Evolutionary conservation across 2,888 invertebrate genomes (phyloP), one percentile per base, ranked within the genome.

Genomic region (Andricus curvator): DNA sequence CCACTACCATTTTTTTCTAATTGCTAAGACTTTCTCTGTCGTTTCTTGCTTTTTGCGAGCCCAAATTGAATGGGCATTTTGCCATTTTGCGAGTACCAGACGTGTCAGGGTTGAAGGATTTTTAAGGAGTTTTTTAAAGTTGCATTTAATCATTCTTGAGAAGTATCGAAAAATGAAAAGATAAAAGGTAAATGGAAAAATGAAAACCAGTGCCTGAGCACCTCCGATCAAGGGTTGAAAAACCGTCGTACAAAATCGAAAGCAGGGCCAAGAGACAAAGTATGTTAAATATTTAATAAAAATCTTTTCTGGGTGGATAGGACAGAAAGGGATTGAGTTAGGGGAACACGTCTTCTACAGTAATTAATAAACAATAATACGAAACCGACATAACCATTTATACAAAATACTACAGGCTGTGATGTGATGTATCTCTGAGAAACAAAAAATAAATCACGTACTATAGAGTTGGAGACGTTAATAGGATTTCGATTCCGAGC

Each of bases 241-340:
- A 90, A 90, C 88, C 83, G 86, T 90, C 89, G 91, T 91, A 91
- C 91, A 91, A 91, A 91, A 89, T 91, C 90, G 82, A 89, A 89
- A 90, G 90, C 91, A 91, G 91, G 91, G 91, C 91, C 89, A 89
- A 91, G 85, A 88, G 82, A 84, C 85, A 85, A 86, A 87, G 33
- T 68, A 68, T 68, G 67, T 68, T 68, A 44, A 68, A 74, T 74
- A 62, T 60, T 78, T 68, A 78, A 41, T 65, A n/a, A 65, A 80
- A 37, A 80, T 60, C 78, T 76, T 78, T 78, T 78, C 60, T 78
- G 77, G 78, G 17, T 77, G 78, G 79, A 74, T 15, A 41, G 76
- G 41, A 56, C n/a, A 76, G 68, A 79, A 51, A 37, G 25, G 74
- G 37, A 78, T 66, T 8, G 62, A 13, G 25, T n/a, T 25, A 25